Evolutionary conservation across 2,888 invertebrate species (phyloP), one percentile per base, ranked within the genome.

Genomic region (Nephrotoma appendiculata): DNA sequence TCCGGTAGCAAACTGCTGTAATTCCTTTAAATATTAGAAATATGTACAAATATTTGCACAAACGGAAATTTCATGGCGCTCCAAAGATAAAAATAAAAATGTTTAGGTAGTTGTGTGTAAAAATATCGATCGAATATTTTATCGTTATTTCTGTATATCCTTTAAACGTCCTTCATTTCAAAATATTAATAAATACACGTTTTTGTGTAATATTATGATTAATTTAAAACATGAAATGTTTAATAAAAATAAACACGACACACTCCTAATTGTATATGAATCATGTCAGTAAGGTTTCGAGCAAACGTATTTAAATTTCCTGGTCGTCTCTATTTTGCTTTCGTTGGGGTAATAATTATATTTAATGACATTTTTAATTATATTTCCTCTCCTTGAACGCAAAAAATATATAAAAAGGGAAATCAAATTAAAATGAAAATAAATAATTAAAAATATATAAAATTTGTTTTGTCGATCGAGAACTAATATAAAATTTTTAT

Each of bases 401-500:
- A 4, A 44, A 57, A 57, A 57, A 57, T 57, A 57, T 57, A 57
- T 12, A 48, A 83, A 9, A 83, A 41, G 41, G 41, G n/a, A 83
- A 83, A 83, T 85, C 52, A 15, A 85, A 85, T 85, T 6, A 41
- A 12, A 83, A 43, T 2, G 41, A 15, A 31, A 41, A 41, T 44
- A 44, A 43, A 12, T 41, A n/a, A 48, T 48, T 48, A 44, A 44
- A 45, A 45, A 44, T 5, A 41, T 31, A 31, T 71, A 71, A 71
- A 71, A 11, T 71, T 11, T 86, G 44, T 86, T 86, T 86, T 86
- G 31, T 31, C 86, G 43, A 57, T 85, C 86, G n/a, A 87, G n/a
- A 41, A 57, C 19, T 71, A 86, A 83, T 86, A 41, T 86, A 85
- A 12, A 86, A 86, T 57, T 87, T 86, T 87, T 71, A 88, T 89